A percentile compares a stretch with the other conserved stretches of the same genome.
Conservation (phyloP, 2,888 invertebrate genomes). For the Drosophila setosimentum region DNA sequence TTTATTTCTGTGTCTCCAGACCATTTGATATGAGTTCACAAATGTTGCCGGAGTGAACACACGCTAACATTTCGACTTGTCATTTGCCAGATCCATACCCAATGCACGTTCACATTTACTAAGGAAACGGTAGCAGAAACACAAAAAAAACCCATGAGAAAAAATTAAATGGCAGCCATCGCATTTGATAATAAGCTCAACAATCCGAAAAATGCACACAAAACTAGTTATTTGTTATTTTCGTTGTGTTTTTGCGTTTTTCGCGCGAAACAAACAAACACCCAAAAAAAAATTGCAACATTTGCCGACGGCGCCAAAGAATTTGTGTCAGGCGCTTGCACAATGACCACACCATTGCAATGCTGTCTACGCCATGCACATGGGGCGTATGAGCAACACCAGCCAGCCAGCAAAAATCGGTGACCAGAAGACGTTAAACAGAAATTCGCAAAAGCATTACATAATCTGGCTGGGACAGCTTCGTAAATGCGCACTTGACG, state of each 20-base stretch:
- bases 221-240: constrained; percentile 42
- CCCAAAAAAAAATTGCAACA: constrained; percentile 55
- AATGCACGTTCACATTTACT: constrained; percentile 47
- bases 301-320: constrained; percentile 60
- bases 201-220: constrained; percentile 20
- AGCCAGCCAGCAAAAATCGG: constrained; percentile 39
- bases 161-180: constrained; percentile 45
- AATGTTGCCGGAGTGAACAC: constrained; percentile 36
- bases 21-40: constrained; percentile 38
- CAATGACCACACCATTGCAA: constrained; percentile 51
- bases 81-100: constrained; percentile 22
- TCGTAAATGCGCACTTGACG: constrained; percentile 63
- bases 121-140: constrained; percentile 50
- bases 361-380: constrained; percentile 25
- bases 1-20: constrained; percentile 18
- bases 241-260: constrained; percentile 26
- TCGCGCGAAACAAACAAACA: constrained; percentile 27
- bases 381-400: constrained; percentile 62
- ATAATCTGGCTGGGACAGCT: constrained; percentile 52
- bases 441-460: constrained; percentile 68
- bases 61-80: constrained; percentile 22
- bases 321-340: constrained; percentile 73
- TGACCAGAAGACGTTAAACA: constrained; percentile 60
- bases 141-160: constrained; percentile 20
- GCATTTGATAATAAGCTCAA: constrained; percentile 50